Evolutionary conservation across 2,113 vertebrate genomes (phyloP), one percentile per base, ranked within the genome.

Genomic region (Centropus unirufus): DNA sequence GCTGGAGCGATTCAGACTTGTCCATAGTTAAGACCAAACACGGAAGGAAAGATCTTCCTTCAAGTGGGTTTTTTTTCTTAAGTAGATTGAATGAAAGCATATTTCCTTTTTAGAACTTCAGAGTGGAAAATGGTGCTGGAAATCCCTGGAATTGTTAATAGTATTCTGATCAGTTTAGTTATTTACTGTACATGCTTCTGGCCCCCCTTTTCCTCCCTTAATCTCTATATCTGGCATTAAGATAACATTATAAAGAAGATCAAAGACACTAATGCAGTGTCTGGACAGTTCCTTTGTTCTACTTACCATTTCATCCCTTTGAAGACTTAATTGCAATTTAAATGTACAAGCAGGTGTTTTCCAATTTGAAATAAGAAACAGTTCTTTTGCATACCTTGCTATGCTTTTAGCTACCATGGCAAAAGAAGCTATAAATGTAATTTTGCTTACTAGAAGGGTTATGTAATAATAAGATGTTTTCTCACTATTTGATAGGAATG

Each of bases 211-310:
- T 11, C 2, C 34, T 51, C 14, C 17, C 14, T 69, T 86, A 89
- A 89, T 93, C 89, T 92, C 76, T 89, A 3, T 74, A 80, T 91
- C 73, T 92, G 47, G 58, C 52, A 84, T 84, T 95, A 89, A 78
- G 81, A 49, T 51, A 78, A 63, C 52, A 75, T 52, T 81, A 70
- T 58, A 91, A 91, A 92, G 93, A 92, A 95, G 92, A 96, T 96
- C 91, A 96, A 92, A 95, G 92, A 63, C 57, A 63, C 61, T 95
- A 94, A 96, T 96, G 81, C 81, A 78, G 14, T 75, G 95, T 96
- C 95, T 96, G 96, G 87, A 82, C 87, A 75, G 57, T 87, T 93
- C 55, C 59, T 96, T 92, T 96, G 69, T 94, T 96, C 74, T 89
- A 14, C 57, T 95, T 96, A 75, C 34, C 12, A 34, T 52, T 89